A percentile compares a stretch with the other conserved stretches of the same genome.
These are phyloP conservation scores for Proterorhinus semilunaris DNA, from an alignment of 2,113 vertebrate genomes.

Conservation along the genomic window DNA sequence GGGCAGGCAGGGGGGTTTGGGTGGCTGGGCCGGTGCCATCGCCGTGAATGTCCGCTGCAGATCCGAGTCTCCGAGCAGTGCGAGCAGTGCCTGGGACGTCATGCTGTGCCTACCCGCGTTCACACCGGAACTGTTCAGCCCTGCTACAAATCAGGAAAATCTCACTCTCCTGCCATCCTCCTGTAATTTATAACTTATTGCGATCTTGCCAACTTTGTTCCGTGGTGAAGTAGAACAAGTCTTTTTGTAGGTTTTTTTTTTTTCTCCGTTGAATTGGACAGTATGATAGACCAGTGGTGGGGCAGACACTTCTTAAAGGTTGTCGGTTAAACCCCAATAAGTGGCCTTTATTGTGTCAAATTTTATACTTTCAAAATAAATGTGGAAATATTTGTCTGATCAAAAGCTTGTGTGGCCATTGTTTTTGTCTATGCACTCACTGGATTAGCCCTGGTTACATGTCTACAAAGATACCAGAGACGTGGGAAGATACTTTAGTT, in stretches of 20 bases:
- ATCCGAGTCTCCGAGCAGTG: constrained; percentile 58
- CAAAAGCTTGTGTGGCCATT: constrained; percentile 24
- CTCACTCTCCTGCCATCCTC: constrained; percentile 74
- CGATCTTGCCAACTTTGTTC: constrained; percentile 71
- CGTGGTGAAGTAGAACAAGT: constrained; percentile 73
- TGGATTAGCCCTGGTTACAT: not conserved
- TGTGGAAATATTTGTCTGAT: constrained; percentile 82
- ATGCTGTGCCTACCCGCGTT: constrained; percentile 77
- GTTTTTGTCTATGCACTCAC: constrained; percentile 1
- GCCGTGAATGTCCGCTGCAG: constrained; percentile 79
- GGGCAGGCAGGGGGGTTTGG: constrained; percentile 41
- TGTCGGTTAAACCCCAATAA: constrained; percentile 78
- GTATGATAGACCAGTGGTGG: constrained; percentile 67
- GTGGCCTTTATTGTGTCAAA: constrained; percentile 84
- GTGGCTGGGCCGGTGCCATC: constrained; percentile 71
- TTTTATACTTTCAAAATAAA: constrained; percentile 87
- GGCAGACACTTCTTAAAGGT: constrained; percentile 67
- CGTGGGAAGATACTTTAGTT: no score
- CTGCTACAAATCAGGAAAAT: constrained; percentile 70
- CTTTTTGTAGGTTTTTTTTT: constrained; percentile 45
- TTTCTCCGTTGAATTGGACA: constrained; percentile 72
- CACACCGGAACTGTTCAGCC: constrained; percentile 58
- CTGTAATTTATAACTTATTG: constrained; percentile 75
- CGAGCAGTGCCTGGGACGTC: constrained; percentile 78
- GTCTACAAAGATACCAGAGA: no score